Base-by-base conservation (phyloP, 2,888 invertebrate genomes). In the Megastigmus dorsalis region DNA sequence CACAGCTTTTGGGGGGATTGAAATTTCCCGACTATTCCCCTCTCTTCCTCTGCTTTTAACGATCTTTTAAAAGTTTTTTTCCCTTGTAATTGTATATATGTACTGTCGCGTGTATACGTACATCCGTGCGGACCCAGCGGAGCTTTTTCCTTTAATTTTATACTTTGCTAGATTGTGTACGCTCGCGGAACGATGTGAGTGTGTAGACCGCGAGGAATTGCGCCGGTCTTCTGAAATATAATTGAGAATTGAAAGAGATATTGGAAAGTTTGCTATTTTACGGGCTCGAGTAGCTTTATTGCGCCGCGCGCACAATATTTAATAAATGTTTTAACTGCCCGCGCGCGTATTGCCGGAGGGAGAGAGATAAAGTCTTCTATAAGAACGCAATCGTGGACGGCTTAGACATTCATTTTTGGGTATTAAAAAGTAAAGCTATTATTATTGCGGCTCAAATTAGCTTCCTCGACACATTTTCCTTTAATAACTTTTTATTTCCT, bases 1-100 rank as follows among this genome's bases (percentile, higher is more conserved):
- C n/a, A n/a, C n/a, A n/a, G n/a, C n/a, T n/a, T n/a, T n/a, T n/a
- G n/a, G n/a, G n/a, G n/a, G n/a, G n/a, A n/a, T n/a, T n/a, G 54
- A 66, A 66, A 55, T 54, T 43, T 41, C 20, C 28, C 36, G 54
- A 36, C 41, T 41, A 54, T 28, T n/a, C n/a, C n/a, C n/a, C n/a
- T n/a, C n/a, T n/a, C n/a, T 54, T 66, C 33, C 55, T 13, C 7
- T 28, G 41, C 43, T 66, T 66, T 43, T 66, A 66, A 66, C 55
- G 55, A 55, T 41, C 65, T 54, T 54, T 65, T 65, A 38, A 52
- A 54, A 54, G 33, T 50, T 50, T n/a, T n/a, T n/a, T n/a, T 23
- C 30, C n/a, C 52, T 52, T 36, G 36, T 65, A 65, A 65, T 52
- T 52, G 50, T 65, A 33, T 48, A 33, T 48, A 33, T 48, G 20